A percentile compares a stretch with the other conserved stretches of the same genome.
phyloP scores from a whole-genome alignment of 2,888 invertebrate species.

The Hydraecia micacea region DNA sequence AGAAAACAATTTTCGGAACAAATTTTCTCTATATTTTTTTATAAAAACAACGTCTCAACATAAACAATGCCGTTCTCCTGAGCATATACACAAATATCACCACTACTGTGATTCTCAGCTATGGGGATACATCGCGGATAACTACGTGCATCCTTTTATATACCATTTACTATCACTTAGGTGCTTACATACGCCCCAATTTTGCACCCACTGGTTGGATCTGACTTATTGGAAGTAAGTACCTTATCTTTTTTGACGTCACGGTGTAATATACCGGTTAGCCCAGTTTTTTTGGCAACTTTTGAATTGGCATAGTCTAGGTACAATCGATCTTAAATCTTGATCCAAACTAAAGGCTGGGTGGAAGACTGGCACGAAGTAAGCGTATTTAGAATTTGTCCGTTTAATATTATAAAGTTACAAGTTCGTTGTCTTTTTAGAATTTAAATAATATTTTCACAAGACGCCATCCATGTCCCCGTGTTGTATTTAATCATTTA shows the following conservation, averaged over 20 bases:
- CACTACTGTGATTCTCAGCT: constrained; percentile 51
- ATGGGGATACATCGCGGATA: constrained; percentile 52
- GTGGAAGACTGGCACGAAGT: constrained; percentile 19
- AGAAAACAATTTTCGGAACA: constrained; percentile 75
- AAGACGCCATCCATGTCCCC: constrained; percentile 1
- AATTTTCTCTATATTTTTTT: constrained; percentile 80
- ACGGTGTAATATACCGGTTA: neutral
- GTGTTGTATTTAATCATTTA: constrained; percentile 1
- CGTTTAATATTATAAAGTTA: constrained; percentile 61
- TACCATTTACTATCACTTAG: constrained; percentile 51
- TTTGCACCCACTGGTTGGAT: constrained; percentile 21
- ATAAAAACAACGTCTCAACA: constrained; percentile 84
- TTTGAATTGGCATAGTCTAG: neutral
- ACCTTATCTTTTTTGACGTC: neutral
- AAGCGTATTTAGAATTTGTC: constrained; percentile 49
- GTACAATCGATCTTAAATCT: neutral
- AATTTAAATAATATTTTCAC: neutral
- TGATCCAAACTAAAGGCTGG: neutral
- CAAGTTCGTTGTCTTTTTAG: constrained; percentile 35
- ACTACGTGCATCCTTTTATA: constrained; percentile 58
- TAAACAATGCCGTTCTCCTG: constrained; percentile 73
- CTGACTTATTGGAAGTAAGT: neutral
- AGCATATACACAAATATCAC: constrained; percentile 61
- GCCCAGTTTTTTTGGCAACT: neutral
- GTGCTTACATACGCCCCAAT: constrained; percentile 16